These are phyloP conservation scores for Brotula barbata DNA, from an alignment of 2,797 vertebrate genomes.

Conservation along the genomic window DNA sequence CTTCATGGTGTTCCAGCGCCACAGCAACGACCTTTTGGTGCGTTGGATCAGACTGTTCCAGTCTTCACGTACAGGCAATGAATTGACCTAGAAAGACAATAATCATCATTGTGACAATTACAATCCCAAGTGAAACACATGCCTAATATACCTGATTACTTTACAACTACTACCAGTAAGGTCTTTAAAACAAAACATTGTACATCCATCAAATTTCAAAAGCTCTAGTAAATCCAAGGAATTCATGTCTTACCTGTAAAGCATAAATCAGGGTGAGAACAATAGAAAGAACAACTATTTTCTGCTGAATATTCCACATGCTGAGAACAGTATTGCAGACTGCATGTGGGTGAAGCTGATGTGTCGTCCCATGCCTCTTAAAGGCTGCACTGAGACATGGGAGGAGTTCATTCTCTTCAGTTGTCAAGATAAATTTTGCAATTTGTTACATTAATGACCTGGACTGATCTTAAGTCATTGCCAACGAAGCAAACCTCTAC, in stretches of 20 bases:
- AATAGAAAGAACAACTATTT: slow-evolving; percentile 51
- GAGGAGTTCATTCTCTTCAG: slow-evolving; percentile 57
- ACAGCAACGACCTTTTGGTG: slow-evolving; percentile 79
- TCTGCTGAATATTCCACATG: slow-evolving; percentile 63
- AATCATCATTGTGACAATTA: neutral
- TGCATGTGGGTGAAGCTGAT: neutral
- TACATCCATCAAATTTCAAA: no score
- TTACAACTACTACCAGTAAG: no score
- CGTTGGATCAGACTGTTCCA: slow-evolving; percentile 71
- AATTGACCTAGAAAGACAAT: slow-evolving; percentile 63
- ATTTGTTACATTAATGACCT: slow-evolving; percentile 21
- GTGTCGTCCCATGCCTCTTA: slow-evolving; percentile 24
- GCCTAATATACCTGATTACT: no score
- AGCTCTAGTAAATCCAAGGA: no score
- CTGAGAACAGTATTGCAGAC: slow-evolving; percentile 14
- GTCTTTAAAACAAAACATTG: no score
- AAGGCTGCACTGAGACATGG: slow-evolving; percentile 44
- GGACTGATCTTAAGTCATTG: slow-evolving; percentile 13
- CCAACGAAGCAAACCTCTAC: slow-evolving; percentile 16
- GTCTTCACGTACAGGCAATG: slow-evolving; percentile 61
- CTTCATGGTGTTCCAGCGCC: slow-evolving; percentile 83
- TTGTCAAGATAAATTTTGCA: slow-evolving; percentile 10
- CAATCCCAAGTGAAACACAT: neutral
- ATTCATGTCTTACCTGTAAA: slow-evolving; percentile 72
- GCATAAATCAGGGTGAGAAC: slow-evolving; percentile 62